A percentile compares a stretch with the other conserved stretches of the same genome.
Conservation (phyloP, 1,140 invertebrate species). For the Ceratina australensis region DNA sequence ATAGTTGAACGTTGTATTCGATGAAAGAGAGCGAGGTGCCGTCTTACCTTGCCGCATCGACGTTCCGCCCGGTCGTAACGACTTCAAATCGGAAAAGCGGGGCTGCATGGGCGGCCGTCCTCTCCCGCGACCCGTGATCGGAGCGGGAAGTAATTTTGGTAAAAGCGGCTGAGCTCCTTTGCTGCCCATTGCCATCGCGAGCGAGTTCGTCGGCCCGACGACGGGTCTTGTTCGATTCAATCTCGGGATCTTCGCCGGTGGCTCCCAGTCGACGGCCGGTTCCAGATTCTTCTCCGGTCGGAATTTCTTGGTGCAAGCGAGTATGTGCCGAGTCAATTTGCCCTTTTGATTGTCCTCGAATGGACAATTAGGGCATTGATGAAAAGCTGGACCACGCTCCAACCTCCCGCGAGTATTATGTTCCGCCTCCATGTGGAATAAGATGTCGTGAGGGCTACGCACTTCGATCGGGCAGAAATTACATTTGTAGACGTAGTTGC, state of each 20-base stretch:
- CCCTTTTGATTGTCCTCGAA: constrained; percentile 97
- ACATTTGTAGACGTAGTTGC: constrained; percentile 91
- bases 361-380: constrained; percentile 95
- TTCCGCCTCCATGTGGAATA: constrained; percentile 94
- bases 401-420: constrained; percentile 91
- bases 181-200: constrained; percentile 75
- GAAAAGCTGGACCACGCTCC: constrained; percentile 91
- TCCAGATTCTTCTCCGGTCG: constrained; percentile 91
- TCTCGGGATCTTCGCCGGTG: constrained; percentile 93
- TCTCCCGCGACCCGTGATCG: constrained; percentile 73
- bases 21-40: constrained; percentile 1
- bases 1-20: not conserved
- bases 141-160: constrained; percentile 79
- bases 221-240: constrained; percentile 81
- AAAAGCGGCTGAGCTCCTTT: constrained; percentile 80
- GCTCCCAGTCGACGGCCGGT: constrained; percentile 93
- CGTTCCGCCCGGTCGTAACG: constrained; percentile 70
- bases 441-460: constrained; percentile 91
- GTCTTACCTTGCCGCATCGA: constrained; percentile 71
- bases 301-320: constrained; percentile 95
- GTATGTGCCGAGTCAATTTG: constrained; percentile 92
- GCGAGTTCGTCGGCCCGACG: constrained; percentile 72
- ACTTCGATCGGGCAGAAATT: constrained; percentile 93
- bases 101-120: constrained; percentile 77
- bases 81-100: constrained; percentile 75